phyloP scores from a whole-genome alignment of 1,140 invertebrate genomes.

The roundworm (Caenorhabditis elegans) region DNA sequence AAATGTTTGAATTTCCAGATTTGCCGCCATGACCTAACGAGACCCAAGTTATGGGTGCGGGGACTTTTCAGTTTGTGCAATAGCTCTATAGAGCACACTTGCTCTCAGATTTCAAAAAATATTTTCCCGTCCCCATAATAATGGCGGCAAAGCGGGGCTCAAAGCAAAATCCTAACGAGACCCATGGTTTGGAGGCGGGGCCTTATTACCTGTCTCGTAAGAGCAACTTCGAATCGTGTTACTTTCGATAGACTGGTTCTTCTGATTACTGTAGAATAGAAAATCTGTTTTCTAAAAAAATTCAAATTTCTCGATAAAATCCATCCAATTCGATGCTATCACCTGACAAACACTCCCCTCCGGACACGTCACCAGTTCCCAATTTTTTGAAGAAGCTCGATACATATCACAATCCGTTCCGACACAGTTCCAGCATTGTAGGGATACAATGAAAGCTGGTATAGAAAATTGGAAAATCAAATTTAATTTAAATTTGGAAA shows the following conservation, averaged over 20 bases:
- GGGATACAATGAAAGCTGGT: neutral
- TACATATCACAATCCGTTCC: neutral
- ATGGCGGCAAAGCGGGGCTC: too few relatives aligned
- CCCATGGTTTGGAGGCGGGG: too few relatives aligned
- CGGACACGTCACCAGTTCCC: slow-evolving; percentile 2
- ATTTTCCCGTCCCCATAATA: too few relatives aligned
- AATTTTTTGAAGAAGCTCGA: neutral
- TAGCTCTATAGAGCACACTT: too few relatives aligned
- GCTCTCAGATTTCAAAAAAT: too few relatives aligned
- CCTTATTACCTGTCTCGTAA: neutral
- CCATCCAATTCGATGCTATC: neutral
- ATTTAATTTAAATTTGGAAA: neutral
- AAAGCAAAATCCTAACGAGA: too few relatives aligned
- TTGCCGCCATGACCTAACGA: too few relatives aligned
- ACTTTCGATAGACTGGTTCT: neutral
- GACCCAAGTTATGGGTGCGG: too few relatives aligned
- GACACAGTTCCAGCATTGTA: slow-evolving; percentile 21
- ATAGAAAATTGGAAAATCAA: neutral
- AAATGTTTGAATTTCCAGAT: too few relatives aligned
- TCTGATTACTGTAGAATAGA: slow-evolving; percentile 1
- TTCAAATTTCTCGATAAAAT: neutral
- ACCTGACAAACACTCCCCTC: slow-evolving; percentile 7
- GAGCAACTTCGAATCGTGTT: neutral
- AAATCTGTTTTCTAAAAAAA: neutral
- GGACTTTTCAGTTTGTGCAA: too few relatives aligned